Base-by-base conservation (phyloP, 2,888 invertebrate species). In the Xestia rhomboidea region DNA sequence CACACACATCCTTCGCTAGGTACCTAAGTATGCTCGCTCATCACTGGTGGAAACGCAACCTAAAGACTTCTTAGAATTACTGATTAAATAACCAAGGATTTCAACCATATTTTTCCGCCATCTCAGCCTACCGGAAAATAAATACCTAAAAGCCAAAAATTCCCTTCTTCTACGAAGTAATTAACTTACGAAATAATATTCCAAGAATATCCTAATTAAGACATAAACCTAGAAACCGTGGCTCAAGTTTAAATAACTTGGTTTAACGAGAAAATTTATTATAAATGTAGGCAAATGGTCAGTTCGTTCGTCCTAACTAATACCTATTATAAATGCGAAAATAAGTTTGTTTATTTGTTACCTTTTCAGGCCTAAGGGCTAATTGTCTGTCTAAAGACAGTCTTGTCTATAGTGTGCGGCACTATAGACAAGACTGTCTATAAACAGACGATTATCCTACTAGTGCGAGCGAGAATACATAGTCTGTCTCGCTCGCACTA, bases 201-300 rank as follows among this genome's bases (percentile, higher is more conserved):
- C 21, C 27, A 27, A 11, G 34, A 60, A 38, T 68, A 69, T 21
- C 8, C 11, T 34, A 34, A 30, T 73, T 44, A 34, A 49, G 62
- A 30, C n/a, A 62, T 51, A 15, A 21, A 34, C 13, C 1, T 62
- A 34, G n/a, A 15, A 10, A 62, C 5, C 73, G 70, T 18, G 18
- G 30, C 27, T 51, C 15, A 63, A 15, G 27, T 63, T 63, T 34
- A 68, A 68, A 77, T 63, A 62, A 34, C n/a, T 62, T 18, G 49
- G n/a, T 73, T 73, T 34, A 46, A 57, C 73, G 18, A 76, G 63
- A 63, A 71, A 63, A 41, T 66, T 46, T n/a, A 41, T 60, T 49
- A 46, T 54, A 38, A 73, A 66, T 57, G 38, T 57, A 66, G 18
- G 46, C 38, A 30, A 41, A 60, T 44, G n/a, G 60, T 67, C 76